Base-by-base conservation (phyloP, 2,888 invertebrate species). In the Trichogramma evanescens region DNA sequence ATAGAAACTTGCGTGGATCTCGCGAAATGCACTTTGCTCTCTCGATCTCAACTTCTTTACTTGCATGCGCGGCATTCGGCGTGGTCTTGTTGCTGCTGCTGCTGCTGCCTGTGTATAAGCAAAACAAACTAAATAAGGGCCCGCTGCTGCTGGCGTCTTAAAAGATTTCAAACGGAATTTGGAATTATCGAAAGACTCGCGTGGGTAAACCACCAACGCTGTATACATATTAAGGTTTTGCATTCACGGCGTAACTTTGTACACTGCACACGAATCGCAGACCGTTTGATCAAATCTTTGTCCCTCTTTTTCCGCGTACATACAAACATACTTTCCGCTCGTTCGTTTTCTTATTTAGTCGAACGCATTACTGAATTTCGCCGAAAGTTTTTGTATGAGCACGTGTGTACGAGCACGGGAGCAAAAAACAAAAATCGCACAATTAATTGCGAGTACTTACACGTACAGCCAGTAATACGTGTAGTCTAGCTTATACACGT, bases 221-320 rank as follows among this genome's bases (percentile, higher is more conserved):
- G 6, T 26, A 26, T 26, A 26, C 2, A 26, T 26, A 13, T 7
- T 50, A 50, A 7, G 40, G 26, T 63, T 63, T 57, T 61, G 59
- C 57, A 61, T 61, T 59, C 61, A 55, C 26, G 56, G 45, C 56
- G 57, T 51, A 50, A 57, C 57, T 58, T 63, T 53, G 57, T 59
- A 55, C 52, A 57, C 26, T 26, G 57, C 61, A 55, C 52, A 57
- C 60, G 61, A 59, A 63, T 61, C 50, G 5, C 50, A 53, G 58
- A 59, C 60, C 54, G 50, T 61, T 61, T 61, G 58, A 61, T 63
- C 56, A 61, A 63, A 63, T 63, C 61, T 61, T 58, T 56, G 48
- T 54, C n/a, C 52, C 45, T 10, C 57, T 38, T 46, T 52, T 61
- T 57, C 51, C 54, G 50, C 51, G 56, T 61, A 57, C 55, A 44